Base-by-base conservation (phyloP, 2,888 invertebrate genomes). In the Hyalella azteca region DNA sequence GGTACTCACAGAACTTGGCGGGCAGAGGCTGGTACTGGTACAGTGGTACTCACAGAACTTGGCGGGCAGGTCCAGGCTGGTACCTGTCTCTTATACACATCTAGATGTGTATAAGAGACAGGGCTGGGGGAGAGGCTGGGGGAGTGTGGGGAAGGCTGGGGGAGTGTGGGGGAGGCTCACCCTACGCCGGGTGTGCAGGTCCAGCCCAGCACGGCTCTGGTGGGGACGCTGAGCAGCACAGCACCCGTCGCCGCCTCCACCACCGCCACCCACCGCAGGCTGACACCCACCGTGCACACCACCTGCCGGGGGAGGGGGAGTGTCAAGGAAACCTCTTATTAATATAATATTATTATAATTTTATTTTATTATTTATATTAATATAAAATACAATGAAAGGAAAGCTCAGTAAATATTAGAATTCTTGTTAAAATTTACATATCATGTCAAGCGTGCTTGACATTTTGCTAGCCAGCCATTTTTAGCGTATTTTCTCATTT, bases 201-300 rank as follows among this genome's bases (percentile, higher is more conserved):
- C 93, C 93, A 93, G 60, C 92, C 92, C 54, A 97, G 90, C 79
- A 98, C 91, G 13, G 93, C 92, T 85, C 91, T 92, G 85, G 94
- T 94, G 0, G 97, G 95, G 26, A 95, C 91, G 13, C 94, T 95
- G 86, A 96, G 94, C 41, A 97, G 92, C 59, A 95, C 93, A 87
- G 95, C 94, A 73, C 94, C 90, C 0, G 93, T 92, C 82, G 90
- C 91, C 86, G 94, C 93, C 87, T 97, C 97, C 73, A 97, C 92
- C 19, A 97, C 89, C 36, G 96, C 95, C 77, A 97, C 89, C 0
- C 93, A 93, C 87, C 97, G 97, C 0, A 93, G 91, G 3, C 96
- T 96, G 80, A 97, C 92, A 0, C 94, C 96, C 86, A 97, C 90
- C 85, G 93, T 92, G 87, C 95, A 94, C 85, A 94, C 94, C 29